Conservation (phyloP, 2,797 vertebrate genomes). For the Taeniopygia guttata region DNA sequence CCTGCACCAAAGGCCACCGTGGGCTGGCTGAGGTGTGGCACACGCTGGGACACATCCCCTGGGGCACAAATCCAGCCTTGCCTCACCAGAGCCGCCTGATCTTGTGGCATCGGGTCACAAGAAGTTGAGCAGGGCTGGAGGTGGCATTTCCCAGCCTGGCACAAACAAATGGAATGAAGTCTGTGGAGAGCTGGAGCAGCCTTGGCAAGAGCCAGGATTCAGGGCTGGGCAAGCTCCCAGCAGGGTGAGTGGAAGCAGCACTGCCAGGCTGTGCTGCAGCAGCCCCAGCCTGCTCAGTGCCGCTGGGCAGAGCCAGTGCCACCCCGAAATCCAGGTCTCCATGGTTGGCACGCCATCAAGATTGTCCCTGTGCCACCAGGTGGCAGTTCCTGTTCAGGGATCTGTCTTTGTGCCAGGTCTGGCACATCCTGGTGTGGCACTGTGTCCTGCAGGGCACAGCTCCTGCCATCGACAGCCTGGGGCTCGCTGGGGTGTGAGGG, state of each 20-base stretch:
- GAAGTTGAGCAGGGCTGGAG: neutral
- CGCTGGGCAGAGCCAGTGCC: neutral
- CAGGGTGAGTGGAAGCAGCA: neutral
- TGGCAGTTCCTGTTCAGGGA: constrained; percentile 27
- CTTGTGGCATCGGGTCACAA: rapidly evolving
- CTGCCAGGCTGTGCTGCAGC: rapidly evolving
- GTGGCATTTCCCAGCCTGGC: neutral
- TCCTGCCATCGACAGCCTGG: neutral
- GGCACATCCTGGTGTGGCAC: neutral
- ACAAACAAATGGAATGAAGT: neutral
- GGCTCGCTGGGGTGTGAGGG: neutral
- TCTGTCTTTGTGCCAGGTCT: rapidly evolving
- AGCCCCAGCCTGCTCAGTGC: neutral
- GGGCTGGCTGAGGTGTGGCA: neutral
- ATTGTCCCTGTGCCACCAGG: constrained; percentile 12
- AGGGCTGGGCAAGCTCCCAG: neutral
- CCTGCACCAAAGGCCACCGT: neutral
- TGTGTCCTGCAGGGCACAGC: rapidly evolving
- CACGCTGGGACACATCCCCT: rapidly evolving
- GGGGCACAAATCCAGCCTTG: neutral
- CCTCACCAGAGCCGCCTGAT: neutral
- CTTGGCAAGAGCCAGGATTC: neutral
- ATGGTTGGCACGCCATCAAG: neutral
- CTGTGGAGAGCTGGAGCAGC: neutral
- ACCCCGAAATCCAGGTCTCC: neutral